Percentiles rank a stretch among this genome's conserved stretches.
Evolutionary conservation across 92 coral and sea anemone genomes (phyloP).

Genomic region (Porites cylindrica): DNA sequence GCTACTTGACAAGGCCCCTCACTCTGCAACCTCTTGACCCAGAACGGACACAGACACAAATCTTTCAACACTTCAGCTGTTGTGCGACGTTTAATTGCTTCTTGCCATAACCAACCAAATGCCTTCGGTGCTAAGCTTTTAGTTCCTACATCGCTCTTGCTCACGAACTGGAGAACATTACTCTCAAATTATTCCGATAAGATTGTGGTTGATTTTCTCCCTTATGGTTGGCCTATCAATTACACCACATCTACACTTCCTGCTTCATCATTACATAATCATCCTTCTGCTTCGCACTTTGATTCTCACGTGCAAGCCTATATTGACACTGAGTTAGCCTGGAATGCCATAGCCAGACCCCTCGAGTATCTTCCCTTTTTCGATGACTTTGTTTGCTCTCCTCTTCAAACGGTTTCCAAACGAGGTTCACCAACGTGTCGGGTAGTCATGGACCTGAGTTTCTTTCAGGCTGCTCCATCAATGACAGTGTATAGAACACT

Average conservation of each 20-base stretch:
- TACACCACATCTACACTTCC: conserved; percentile 10
- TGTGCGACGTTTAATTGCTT: conserved; percentile 1
- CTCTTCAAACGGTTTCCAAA: conserved; percentile 55
- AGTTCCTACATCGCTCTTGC: conserved; percentile 1
- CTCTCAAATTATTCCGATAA: background rate
- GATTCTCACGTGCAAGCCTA: conserved; percentile 18
- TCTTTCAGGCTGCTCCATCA: conserved; percentile 33
- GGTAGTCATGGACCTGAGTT: conserved; percentile 60
- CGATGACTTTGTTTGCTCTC: conserved; percentile 29
- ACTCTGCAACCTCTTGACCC: background rate
- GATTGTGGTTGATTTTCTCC: conserved; percentile 4
- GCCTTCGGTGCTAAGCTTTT: conserved; percentile 6
- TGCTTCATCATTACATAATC: conserved; percentile 34
- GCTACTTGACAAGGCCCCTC: background rate
- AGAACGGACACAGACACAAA: conserved; percentile 6
- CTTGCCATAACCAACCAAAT: background rate
- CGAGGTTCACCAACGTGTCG: conserved; percentile 35
- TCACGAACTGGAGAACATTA: background rate
- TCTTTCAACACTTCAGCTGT: background rate
- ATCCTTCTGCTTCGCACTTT: conserved; percentile 32
- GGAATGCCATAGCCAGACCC: conserved; percentile 40
- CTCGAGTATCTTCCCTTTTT: conserved; percentile 22
- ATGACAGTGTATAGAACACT: too few relatives aligned
- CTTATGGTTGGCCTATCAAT: conserved; percentile 2
- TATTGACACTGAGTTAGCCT: conserved; percentile 8